Evolutionary conservation across 2,113 vertebrate genomes (phyloP).

Genomic region (Rousettus leschenaultii): DNA sequence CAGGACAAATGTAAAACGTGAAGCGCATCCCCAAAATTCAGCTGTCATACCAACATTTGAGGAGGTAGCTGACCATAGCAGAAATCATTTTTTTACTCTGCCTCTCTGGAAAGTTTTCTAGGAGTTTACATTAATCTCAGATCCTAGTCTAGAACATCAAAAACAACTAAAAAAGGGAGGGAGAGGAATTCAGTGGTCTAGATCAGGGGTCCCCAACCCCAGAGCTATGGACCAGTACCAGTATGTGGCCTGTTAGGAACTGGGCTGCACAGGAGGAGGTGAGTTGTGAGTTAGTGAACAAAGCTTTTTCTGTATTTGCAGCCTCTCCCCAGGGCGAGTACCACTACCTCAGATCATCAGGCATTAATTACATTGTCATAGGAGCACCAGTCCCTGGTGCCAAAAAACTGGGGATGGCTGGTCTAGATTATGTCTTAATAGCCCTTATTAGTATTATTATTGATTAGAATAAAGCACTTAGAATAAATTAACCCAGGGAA

Average conservation of each 20-base stretch:
- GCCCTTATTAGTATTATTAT: neutral
- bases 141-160: neutral
- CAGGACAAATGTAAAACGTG: neutral
- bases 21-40: neutral
- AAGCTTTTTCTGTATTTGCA: too few relatives aligned
- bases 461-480: slow-evolving; percentile 1
- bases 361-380: too few relatives aligned
- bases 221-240: too few relatives aligned
- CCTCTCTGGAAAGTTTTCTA: neutral
- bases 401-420: neutral
- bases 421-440: neutral
- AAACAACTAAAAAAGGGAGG: neutral
- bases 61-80: accelerated
- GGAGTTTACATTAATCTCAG: neutral
- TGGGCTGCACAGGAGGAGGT: too few relatives aligned
- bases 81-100: neutral
- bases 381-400: too few relatives aligned
- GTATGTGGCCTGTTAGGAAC: too few relatives aligned
- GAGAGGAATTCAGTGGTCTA: neutral
- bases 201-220: too few relatives aligned
- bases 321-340: too few relatives aligned
- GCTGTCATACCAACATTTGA: neutral
- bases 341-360: too few relatives aligned
- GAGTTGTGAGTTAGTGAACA: too few relatives aligned
- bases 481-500: slow-evolving; percentile 23